These are phyloP conservation scores for Scalopus aquaticus DNA, from an alignment of 2,113 vertebrate genomes.

Conservation along the genomic window DNA sequence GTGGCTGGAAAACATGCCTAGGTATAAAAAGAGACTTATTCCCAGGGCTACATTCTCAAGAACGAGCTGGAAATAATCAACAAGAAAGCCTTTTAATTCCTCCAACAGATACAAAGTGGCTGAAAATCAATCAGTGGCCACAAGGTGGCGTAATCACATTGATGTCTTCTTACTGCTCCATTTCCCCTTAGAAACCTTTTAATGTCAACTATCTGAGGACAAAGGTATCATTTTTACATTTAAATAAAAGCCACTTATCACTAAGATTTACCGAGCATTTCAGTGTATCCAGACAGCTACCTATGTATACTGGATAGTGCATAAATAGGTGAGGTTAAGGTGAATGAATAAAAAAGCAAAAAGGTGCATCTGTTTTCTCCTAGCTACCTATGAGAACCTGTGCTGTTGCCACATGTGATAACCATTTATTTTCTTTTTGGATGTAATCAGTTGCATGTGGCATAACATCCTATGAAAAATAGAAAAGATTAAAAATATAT, in stretches of 20 bases:
- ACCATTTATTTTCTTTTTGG: not conserved
- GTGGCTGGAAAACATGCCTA: not conserved
- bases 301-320: not conserved
- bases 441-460: not conserved
- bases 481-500: not conserved
- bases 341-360: not conserved
- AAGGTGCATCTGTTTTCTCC: not conserved
- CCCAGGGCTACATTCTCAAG: not conserved
- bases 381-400: not conserved
- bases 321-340: not conserved
- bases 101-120: not conserved
- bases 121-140: slow-evolving; percentile 60
- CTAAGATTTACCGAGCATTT: slow-evolving; percentile 19
- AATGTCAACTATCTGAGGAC: slow-evolving; percentile 47
- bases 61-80: not conserved
- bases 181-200: slow-evolving; percentile 17
- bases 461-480: not conserved
- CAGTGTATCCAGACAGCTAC: not conserved
- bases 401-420: not conserved
- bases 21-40: not conserved
- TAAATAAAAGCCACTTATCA: slow-evolving; percentile 72
- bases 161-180: slow-evolving; percentile 26
- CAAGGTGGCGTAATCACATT: slow-evolving; percentile 73
- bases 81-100: slow-evolving; percentile 33
- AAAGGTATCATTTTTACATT: slow-evolving; percentile 75